Evolutionary conservation across 1,140 invertebrate species (phyloP), one percentile per base, ranked within the genome.

Genomic region (Marisa cornuarietis): DNA sequence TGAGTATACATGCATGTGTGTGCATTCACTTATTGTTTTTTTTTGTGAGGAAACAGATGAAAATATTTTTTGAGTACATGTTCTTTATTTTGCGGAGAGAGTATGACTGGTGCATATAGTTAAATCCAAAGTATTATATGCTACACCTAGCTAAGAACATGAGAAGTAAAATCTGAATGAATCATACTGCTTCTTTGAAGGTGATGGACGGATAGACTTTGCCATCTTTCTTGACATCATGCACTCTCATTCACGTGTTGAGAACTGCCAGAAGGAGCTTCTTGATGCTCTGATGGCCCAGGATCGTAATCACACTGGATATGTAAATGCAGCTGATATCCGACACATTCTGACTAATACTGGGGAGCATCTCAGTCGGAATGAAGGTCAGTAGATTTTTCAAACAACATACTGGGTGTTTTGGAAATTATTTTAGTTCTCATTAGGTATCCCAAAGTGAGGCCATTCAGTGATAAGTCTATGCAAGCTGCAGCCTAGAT

Each of bases 211-310:
- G 90, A 96, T 99, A 94, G 95, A 95, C 6, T 99, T 99, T 92
- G 96, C 97, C 1, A 96, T 98, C 87, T 98, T 99, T 87, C 90
- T 99, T 14, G 97, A 98, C 88, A 95, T 98, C 4, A 96, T 98
- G 96, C 96, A 99, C 90, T 93, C 95, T 81, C 97, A 99, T 90
- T 96, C 89, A 87, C 93, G 92, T 88, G 94, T 94, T 7, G 97
- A 99, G 90, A 95, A 97, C 89, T 91, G 97, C 61, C 96, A 97
- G 0, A 94, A 95, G 87, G 97, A 99, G 93, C 95, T 96, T 79
- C 93, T 97, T 26, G 94, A 95, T 80, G 97, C 97, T 2, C 98
- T 99, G 90, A 93, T 93, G 90, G 96, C 96, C 20, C 95, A 94
- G 16, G 97, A 99, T 91, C 91, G 92, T 0, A 91, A 93, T 20